A percentile compares a stretch with the other conserved stretches of the same genome.
These are phyloP conservation scores for Philonicus albiceps DNA, from an alignment of 2,888 invertebrate species.

Conservation along the genomic window DNA sequence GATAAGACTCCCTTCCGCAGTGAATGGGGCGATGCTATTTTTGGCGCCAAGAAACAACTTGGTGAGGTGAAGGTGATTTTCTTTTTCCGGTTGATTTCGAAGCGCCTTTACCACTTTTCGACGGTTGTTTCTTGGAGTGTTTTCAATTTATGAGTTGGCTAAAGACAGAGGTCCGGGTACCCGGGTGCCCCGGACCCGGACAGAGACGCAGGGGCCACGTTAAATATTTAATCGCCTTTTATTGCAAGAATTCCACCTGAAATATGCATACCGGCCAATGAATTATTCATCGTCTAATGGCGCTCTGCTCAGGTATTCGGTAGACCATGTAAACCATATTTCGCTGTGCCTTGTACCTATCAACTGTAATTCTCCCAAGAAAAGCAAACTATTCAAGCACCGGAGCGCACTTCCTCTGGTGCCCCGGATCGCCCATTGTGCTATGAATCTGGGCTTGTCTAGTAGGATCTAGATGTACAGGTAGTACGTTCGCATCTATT, in stretches of 20 bases:
- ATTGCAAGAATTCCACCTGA: constrained; percentile 62
- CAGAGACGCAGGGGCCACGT: constrained; percentile 42
- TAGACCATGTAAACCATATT: constrained; percentile 51
- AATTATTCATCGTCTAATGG: constrained; percentile 61
- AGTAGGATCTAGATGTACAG: neutral
- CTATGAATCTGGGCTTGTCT: constrained; percentile 38
- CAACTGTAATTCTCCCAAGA: constrained; percentile 45
- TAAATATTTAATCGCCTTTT: constrained; percentile 63
- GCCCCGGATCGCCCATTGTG: neutral
- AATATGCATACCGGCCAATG: constrained; percentile 61
- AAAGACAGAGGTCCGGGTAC: neutral
- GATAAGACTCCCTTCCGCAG: constrained; percentile 5
- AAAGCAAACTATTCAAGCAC: constrained; percentile 39
- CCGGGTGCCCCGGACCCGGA: neutral
- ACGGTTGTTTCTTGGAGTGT: constrained; percentile 39
- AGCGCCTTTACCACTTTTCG: neutral
- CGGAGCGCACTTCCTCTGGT: constrained; percentile 33
- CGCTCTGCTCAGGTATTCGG: constrained; percentile 48
- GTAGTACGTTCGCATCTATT: constrained; percentile 27
- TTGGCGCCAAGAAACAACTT: constrained; percentile 7
- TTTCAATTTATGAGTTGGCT: neutral
- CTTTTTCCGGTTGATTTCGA: neutral
- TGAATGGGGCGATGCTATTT: constrained; percentile 33
- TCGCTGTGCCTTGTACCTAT: constrained; percentile 45
- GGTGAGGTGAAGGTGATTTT: neutral